These are phyloP conservation scores for Drosophila meridionalis DNA, from an alignment of 2,888 invertebrate genomes.

Conservation along the genomic window DNA sequence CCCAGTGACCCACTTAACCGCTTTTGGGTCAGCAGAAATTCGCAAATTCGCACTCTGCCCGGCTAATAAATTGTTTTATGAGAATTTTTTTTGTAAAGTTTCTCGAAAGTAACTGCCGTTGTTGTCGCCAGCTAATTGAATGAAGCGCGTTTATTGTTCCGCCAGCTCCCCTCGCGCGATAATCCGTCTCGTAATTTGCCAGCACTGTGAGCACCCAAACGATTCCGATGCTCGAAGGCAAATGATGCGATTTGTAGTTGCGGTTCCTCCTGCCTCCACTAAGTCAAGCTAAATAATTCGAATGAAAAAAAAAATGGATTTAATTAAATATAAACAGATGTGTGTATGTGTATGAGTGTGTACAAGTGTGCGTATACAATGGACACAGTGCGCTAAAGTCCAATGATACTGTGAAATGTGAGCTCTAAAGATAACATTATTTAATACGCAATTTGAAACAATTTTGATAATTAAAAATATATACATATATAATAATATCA, in stretches of 20 bases:
- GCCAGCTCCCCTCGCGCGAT: constrained; percentile 3
- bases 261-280: constrained; percentile 34
- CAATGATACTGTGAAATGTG: background rate
- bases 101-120: constrained; percentile 10
- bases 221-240: constrained; percentile 65
- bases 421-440: constrained; percentile 1
- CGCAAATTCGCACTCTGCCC: constrained; percentile 17
- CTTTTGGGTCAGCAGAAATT: constrained; percentile 56
- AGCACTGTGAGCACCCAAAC: constrained; percentile 49
- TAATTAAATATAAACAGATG: constrained; percentile 66
- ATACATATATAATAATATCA: no score
- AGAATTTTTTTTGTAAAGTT: background rate
- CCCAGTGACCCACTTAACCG: constrained; percentile 54
- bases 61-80: constrained; percentile 2
- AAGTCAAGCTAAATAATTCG: constrained; percentile 47
- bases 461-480: no score
- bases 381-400: constrained; percentile 39
- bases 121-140: constrained; percentile 37
- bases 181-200: constrained; percentile 3
- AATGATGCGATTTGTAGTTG: constrained; percentile 66
- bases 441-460: background rate
- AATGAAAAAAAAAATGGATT: constrained; percentile 55
- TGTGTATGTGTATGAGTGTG: constrained; percentile 23
- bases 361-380: constrained; percentile 33
- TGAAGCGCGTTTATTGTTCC: constrained; percentile 20